Evolutionary conservation across 2,888 invertebrate species (phyloP).

Genomic region (Petrolisthes manimaculis): DNA sequence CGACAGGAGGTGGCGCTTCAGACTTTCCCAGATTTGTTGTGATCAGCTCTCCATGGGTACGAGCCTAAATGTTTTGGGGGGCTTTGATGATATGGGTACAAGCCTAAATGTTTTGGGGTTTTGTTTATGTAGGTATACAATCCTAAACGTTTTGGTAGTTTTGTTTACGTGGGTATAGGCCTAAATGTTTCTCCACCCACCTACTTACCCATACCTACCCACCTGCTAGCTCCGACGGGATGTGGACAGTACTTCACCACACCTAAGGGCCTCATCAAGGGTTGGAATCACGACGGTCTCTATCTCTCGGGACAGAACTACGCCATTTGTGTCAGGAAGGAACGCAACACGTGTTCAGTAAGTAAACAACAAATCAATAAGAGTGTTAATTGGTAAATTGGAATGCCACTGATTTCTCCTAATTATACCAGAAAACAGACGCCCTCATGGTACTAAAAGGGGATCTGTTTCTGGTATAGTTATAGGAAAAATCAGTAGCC

Average conservation of each 20-base stretch:
- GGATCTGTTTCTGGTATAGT: too few relatives aligned
- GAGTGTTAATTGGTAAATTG: neutral
- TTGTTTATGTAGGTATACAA: too few relatives aligned
- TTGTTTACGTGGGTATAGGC: neutral
- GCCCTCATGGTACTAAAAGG: too few relatives aligned
- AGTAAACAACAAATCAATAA: neutral
- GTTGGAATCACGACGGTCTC: slow-evolving; percentile 29
- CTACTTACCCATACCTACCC: neutral
- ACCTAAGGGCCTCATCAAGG: slow-evolving; percentile 35
- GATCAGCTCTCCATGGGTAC: slow-evolving; percentile 47
- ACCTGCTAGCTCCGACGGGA: slow-evolving; percentile 40
- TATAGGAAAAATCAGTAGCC: too few relatives aligned
- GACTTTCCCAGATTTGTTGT: slow-evolving; percentile 33
- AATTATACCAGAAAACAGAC: too few relatives aligned
- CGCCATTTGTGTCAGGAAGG: slow-evolving; percentile 45
- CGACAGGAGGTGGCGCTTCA: slow-evolving; percentile 32
- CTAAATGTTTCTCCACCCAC: neutral
- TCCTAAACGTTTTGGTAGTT: too few relatives aligned
- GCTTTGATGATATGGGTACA: too few relatives aligned
- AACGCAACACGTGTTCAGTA: slow-evolving; percentile 40
- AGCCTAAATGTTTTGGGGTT: too few relatives aligned
- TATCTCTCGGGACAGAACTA: slow-evolving; percentile 45
- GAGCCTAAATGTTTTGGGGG: neutral
- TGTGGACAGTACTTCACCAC: slow-evolving; percentile 53
- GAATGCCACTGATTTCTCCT: too few relatives aligned